Percentiles rank a stretch among this genome's conserved stretches.
phyloP scores from a whole-genome alignment of 1,140 invertebrate species.

The Delia radicum region DNA sequence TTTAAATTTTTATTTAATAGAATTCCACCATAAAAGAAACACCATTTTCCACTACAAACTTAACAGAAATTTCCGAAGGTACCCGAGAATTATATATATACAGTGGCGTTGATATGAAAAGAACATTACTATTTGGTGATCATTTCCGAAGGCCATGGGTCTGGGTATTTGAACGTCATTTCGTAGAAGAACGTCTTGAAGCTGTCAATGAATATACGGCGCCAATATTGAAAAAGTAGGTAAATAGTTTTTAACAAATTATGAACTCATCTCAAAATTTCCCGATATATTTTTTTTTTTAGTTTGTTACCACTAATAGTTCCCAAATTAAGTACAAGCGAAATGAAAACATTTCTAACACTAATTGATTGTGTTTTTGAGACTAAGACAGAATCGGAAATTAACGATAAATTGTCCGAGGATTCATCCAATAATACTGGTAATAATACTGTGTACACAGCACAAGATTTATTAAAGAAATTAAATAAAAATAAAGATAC shows the following conservation, averaged over 20 bases:
- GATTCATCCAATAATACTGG: background rate
- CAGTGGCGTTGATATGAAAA: constrained; percentile 36
- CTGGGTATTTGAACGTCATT: constrained; percentile 42
- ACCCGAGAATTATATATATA: constrained; percentile 37
- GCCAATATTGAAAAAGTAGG: constrained; percentile 36
- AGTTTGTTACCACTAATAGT: constrained; percentile 40
- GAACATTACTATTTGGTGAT: constrained; percentile 45
- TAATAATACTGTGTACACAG: constrained; percentile 17
- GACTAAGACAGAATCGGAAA: constrained; percentile 32
- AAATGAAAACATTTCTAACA: constrained; percentile 29
- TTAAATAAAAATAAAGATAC: background rate
- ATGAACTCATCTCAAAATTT: background rate
- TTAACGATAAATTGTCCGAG: background rate
- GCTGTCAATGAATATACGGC: constrained; percentile 35
- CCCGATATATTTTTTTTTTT: background rate
- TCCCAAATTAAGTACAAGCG: constrained; percentile 31
- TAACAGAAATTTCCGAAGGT: constrained; percentile 33
- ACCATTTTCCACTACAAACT: constrained; percentile 38
- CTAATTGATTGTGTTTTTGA: constrained; percentile 25
- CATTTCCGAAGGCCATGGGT: constrained; percentile 37
- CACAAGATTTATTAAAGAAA: constrained; percentile 12
- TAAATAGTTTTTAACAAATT: background rate
- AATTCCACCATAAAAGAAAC: constrained; percentile 35
- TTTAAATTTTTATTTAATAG: constrained; percentile 31
- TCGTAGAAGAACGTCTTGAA: constrained; percentile 34